phyloP scores from a whole-genome alignment of 2,797 vertebrate genomes.

The Salarias fasciatus region DNA sequence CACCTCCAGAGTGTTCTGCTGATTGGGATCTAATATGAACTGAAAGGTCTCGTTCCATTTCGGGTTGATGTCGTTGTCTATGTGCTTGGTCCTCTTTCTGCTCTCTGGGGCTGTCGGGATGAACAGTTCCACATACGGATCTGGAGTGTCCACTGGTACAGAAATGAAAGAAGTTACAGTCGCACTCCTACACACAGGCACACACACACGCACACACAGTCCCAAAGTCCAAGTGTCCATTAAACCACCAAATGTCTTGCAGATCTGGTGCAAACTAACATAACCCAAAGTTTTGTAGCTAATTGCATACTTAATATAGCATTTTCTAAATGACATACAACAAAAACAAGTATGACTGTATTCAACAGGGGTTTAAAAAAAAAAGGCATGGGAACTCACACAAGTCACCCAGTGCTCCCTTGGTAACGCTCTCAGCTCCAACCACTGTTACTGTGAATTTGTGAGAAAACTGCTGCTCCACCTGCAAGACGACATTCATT shows the following conservation, averaged over 20 bases:
- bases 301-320: too few species aligned
- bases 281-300: too few species aligned
- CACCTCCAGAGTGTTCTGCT: slow-evolving; percentile 94
- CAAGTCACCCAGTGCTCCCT: slow-evolving; percentile 94
- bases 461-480: slow-evolving; percentile 97
- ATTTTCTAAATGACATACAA: too few species aligned
- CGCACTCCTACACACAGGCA: slow-evolving; percentile 11
- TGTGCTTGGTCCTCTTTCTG: slow-evolving; percentile 93
- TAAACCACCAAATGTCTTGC: too few species aligned
- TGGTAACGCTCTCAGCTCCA: slow-evolving; percentile 92
- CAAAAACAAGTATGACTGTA: too few species aligned
- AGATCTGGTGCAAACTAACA: too few species aligned
- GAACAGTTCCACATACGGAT: slow-evolving; percentile 96
- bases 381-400: slow-evolving; percentile 82
- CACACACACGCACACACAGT: neutral
- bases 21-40: slow-evolving; percentile 95
- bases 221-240: too few species aligned
- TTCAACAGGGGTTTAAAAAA: neutral
- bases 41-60: slow-evolving; percentile 95
- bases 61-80: slow-evolving; percentile 95
- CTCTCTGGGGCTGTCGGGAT: slow-evolving; percentile 93
- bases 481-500: slow-evolving; percentile 80
- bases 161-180: slow-evolving; percentile 9
- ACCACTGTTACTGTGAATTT: slow-evolving; percentile 90
- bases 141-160: slow-evolving; percentile 93